A percentile compares a stretch with the other conserved stretches of the same genome.
These are phyloP conservation scores for Orchesellides sinensis DNA, from an alignment of 2,888 invertebrate genomes.

Conservation along the genomic window DNA sequence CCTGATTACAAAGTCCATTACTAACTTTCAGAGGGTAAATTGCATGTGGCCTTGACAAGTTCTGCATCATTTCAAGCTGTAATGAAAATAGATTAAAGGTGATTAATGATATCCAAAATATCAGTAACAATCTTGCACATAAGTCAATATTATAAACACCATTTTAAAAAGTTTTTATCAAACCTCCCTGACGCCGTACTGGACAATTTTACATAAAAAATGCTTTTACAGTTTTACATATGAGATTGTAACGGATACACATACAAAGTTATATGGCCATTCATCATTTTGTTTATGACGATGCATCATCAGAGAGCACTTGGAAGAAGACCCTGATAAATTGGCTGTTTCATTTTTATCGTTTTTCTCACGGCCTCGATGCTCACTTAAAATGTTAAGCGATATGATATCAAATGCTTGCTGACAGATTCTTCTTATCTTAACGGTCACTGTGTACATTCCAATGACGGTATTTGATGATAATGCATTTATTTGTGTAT, in stretches of 20 bases:
- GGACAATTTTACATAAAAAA: too few relatives aligned
- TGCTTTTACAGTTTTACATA: background rate
- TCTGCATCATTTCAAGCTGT: too few relatives aligned
- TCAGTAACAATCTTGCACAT: too few relatives aligned
- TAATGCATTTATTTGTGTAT: background rate
- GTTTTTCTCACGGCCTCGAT: slow-evolving; percentile 47
- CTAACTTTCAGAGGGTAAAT: too few relatives aligned
- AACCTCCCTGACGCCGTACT: too few relatives aligned
- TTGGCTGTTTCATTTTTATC: slow-evolving; percentile 16
- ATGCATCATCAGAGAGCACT: background rate
- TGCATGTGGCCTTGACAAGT: too few relatives aligned
- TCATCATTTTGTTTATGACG: background rate
- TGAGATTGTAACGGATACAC: background rate
- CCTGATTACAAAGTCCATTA: too few relatives aligned
- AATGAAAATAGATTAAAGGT: too few relatives aligned
- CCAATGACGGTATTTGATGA: slow-evolving; percentile 1
- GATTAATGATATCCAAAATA: too few relatives aligned
- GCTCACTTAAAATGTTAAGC: slow-evolving; percentile 11
- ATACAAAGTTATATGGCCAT: background rate
- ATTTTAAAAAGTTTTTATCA: too few relatives aligned
- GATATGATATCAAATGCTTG: background rate
- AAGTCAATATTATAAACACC: too few relatives aligned
- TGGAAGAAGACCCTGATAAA: slow-evolving; percentile 30
- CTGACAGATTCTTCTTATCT: slow-evolving; percentile 41
- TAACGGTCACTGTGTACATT: slow-evolving; percentile 49